These are phyloP conservation scores for Platichthys stellatus DNA, from an alignment of 2,113 vertebrate genomes.

Conservation along the genomic window DNA sequence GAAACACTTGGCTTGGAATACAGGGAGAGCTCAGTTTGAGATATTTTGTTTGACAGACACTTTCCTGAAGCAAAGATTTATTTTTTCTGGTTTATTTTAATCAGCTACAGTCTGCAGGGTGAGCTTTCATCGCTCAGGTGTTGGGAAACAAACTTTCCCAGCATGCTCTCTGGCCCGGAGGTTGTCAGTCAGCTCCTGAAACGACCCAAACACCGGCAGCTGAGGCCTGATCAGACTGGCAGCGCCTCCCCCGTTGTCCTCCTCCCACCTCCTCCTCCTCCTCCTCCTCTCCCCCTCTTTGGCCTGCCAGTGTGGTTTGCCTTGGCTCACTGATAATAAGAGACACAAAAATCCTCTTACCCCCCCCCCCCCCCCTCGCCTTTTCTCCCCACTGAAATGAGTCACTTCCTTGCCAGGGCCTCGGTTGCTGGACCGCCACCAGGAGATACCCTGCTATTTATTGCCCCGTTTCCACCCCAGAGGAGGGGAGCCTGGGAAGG, in stretches of 20 bases:
- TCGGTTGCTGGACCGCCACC: slow-evolving; percentile 80
- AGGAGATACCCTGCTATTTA: slow-evolving; percentile 86
- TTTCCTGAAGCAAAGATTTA: slow-evolving; percentile 10
- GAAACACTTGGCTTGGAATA: slow-evolving; percentile 53
- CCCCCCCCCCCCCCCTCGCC: slow-evolving; percentile 33
- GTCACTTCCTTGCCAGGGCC: slow-evolving; percentile 82
- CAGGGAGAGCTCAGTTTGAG: slow-evolving; percentile 35
- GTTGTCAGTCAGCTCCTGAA: slow-evolving; percentile 61
- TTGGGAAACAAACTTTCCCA: slow-evolving; percentile 60
- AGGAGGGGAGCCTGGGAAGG: slow-evolving; percentile 79
- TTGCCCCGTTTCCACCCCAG: slow-evolving; percentile 82
- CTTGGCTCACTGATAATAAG: slow-evolving; percentile 89
- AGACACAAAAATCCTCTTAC: slow-evolving; percentile 83
- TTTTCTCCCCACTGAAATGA: slow-evolving; percentile 83
- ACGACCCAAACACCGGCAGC: slow-evolving; percentile 47
- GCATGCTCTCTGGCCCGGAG: slow-evolving; percentile 56
- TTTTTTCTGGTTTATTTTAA: too few species aligned
- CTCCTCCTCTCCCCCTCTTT: slow-evolving; percentile 59
- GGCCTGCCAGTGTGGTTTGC: slow-evolving; percentile 85
- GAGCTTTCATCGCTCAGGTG: slow-evolving; percentile 44
- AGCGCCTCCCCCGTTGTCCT: slow-evolving; percentile 44
- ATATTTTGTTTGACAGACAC: slow-evolving; percentile 3
- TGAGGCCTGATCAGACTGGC: slow-evolving; percentile 40
- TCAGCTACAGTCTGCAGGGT: slow-evolving; percentile 10
- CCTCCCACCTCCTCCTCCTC: slow-evolving; percentile 66